phyloP scores from a whole-genome alignment of 2,888 invertebrate genomes.

The Tenthredo livida region DNA sequence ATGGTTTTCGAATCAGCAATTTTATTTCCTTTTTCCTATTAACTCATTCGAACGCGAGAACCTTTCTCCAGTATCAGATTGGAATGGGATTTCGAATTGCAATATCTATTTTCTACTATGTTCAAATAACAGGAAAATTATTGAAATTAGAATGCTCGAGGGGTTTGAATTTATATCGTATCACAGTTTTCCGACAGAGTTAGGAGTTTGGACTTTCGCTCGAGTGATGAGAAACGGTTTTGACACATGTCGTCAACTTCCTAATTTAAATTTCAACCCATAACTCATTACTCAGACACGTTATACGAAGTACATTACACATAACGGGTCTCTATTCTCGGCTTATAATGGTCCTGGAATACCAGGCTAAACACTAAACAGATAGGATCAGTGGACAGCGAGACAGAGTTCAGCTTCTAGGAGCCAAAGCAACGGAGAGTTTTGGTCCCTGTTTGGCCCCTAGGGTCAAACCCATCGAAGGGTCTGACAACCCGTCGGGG shows the following conservation, averaged over 20 bases:
- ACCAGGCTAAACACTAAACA: neutral
- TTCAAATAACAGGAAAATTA: neutral
- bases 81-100: neutral
- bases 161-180: neutral
- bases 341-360: slow-evolving; percentile 8
- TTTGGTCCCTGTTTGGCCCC: slow-evolving; percentile 39
- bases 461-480: slow-evolving; percentile 35
- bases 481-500: slow-evolving; percentile 34
- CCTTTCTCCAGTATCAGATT: neutral
- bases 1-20: slow-evolving; percentile 4
- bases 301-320: neutral
- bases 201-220: neutral
- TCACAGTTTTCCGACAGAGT: neutral
- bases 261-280: neutral
- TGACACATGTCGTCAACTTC: slow-evolving; percentile 10
- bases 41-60: neutral
- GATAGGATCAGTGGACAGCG: neutral
- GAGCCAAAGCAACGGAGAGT: slow-evolving; percentile 7
- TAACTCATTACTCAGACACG: neutral
- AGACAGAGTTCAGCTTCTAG: neutral
- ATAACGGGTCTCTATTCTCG: neutral
- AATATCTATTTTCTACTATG: neutral
- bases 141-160: neutral
- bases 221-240: neutral
- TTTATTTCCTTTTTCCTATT: slow-evolving; percentile 1